Percentiles rank a stretch among this genome's conserved stretches.
These are phyloP conservation scores for Scrobipalpa costella DNA, from an alignment of 2,888 invertebrate genomes.

Conservation along the genomic window DNA sequence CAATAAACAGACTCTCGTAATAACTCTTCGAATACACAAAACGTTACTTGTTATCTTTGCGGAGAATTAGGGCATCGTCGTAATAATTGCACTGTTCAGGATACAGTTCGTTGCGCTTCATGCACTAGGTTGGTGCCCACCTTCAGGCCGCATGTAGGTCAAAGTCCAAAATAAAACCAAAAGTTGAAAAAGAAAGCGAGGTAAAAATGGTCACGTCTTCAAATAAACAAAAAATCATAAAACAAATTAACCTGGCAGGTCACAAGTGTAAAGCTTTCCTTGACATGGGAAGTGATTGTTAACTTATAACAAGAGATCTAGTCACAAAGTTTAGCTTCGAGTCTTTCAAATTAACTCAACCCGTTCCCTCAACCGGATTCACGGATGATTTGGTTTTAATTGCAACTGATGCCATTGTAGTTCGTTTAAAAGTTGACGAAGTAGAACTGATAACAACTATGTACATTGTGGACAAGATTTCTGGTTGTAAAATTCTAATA, in stretches of 20 bases:
- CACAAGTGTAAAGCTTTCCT: slow-evolving; percentile 32
- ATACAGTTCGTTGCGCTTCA: slow-evolving; percentile 31
- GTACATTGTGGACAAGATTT: slow-evolving; percentile 29
- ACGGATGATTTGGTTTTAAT: slow-evolving; percentile 20
- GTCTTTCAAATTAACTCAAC: slow-evolving; percentile 21
- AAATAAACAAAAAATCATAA: slow-evolving; percentile 34
- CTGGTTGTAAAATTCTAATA: slow-evolving; percentile 32
- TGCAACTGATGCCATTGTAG: slow-evolving; percentile 21
- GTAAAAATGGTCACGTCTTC: slow-evolving; percentile 32
- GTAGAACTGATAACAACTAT: slow-evolving; percentile 26
- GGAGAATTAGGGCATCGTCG: too few species aligned
- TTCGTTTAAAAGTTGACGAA: slow-evolving; percentile 29
- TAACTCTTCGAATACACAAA: too few species aligned
- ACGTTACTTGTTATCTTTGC: too few species aligned
- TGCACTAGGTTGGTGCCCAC: slow-evolving; percentile 36
- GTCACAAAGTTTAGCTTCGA: slow-evolving; percentile 22
- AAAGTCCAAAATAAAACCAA: slow-evolving; percentile 27
- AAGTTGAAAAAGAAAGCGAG: slow-evolving; percentile 35
- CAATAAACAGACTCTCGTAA: too few species aligned
- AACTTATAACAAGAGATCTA: slow-evolving; percentile 31
- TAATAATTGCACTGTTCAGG: too few species aligned
- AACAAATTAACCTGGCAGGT: slow-evolving; percentile 29
- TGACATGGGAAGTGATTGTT: slow-evolving; percentile 38
- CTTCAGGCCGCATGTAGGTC: slow-evolving; percentile 34
- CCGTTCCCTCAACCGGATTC: slow-evolving; percentile 32